Conservation (phyloP, 2,113 vertebrate species). For the Polypterus bichir region DNA sequence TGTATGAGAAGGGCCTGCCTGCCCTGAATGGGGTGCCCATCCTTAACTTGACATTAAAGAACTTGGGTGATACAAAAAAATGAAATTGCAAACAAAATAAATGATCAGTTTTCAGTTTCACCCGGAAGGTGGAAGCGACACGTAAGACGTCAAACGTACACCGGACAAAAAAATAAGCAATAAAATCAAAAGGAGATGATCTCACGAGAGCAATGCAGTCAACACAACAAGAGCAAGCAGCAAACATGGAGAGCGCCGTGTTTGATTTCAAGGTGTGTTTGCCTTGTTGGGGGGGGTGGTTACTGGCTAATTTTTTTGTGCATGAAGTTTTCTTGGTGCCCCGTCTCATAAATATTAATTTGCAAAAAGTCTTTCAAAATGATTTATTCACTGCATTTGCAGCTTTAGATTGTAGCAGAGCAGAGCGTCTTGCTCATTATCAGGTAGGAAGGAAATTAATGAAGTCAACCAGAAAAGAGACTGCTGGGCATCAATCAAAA, state of each 20-base stretch:
- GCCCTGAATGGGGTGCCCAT: too few relatives aligned
- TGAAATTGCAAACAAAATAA: too few relatives aligned
- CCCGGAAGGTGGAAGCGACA: too few relatives aligned
- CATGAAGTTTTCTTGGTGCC: not conserved
- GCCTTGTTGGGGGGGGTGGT: not conserved
- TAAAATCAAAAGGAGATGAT: not conserved
- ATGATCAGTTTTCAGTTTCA: too few relatives aligned
- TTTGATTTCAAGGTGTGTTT: not conserved
- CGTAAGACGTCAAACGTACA: too few relatives aligned
- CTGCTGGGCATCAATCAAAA: slow-evolving; percentile 26
- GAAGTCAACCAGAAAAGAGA: slow-evolving; percentile 33
- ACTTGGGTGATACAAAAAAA: too few relatives aligned
- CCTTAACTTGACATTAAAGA: too few relatives aligned
- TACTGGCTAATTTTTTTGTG: not conserved
- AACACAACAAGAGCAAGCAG: not conserved
- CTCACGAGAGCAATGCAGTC: not conserved
- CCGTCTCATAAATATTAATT: slow-evolving; percentile 1
- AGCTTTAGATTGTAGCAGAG: slow-evolving; percentile 3
- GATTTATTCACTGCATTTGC: slow-evolving; percentile 4
- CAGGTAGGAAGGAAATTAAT: slow-evolving; percentile 48
- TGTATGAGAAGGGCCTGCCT: too few relatives aligned
- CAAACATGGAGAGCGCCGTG: not conserved
- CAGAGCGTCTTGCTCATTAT: slow-evolving; percentile 39
- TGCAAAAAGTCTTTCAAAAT: slow-evolving; percentile 5
- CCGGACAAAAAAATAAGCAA: too few relatives aligned